These are phyloP conservation scores for Thaumatotibia leucotreta DNA, from an alignment of 1,140 invertebrate species.

Conservation along the genomic window DNA sequence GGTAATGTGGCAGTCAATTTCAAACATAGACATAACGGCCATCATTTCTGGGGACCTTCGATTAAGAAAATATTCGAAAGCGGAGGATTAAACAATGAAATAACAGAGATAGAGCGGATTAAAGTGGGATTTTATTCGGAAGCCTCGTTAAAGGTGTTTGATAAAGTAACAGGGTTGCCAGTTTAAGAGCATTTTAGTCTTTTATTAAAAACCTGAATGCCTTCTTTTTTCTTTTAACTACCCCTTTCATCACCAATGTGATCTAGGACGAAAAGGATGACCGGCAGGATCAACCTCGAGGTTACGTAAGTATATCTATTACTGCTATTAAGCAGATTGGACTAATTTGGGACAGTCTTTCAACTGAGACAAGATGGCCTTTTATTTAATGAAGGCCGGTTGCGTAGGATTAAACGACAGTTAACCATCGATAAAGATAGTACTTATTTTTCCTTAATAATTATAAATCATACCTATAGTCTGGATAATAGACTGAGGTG, in stretches of 20 bases:
- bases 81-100: constrained; percentile 40
- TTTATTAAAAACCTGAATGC: not conserved
- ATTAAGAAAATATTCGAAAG: constrained; percentile 40
- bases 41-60: constrained; percentile 55
- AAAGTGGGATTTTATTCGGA: constrained; percentile 45
- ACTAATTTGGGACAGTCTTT: constrained; percentile 1
- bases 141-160: constrained; percentile 46
- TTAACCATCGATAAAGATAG: no score
- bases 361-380: not conserved
- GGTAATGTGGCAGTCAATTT: constrained; percentile 54
- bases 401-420: not conserved
- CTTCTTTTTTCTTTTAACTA: no score
- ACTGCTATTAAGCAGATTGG: not conserved
- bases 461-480: no score
- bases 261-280: not conserved
- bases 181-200: constrained; percentile 8
- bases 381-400: constrained; percentile 11
- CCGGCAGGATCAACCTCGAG: not conserved
- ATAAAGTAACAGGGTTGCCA: constrained; percentile 38
- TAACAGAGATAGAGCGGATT: constrained; percentile 33
- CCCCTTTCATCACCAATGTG: no score
- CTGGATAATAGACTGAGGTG: no score
- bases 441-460: no score
- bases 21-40: constrained; percentile 33
- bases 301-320: not conserved